Conservation (phyloP, 2,797 vertebrate genomes). For the Botia kubotai region DNA sequence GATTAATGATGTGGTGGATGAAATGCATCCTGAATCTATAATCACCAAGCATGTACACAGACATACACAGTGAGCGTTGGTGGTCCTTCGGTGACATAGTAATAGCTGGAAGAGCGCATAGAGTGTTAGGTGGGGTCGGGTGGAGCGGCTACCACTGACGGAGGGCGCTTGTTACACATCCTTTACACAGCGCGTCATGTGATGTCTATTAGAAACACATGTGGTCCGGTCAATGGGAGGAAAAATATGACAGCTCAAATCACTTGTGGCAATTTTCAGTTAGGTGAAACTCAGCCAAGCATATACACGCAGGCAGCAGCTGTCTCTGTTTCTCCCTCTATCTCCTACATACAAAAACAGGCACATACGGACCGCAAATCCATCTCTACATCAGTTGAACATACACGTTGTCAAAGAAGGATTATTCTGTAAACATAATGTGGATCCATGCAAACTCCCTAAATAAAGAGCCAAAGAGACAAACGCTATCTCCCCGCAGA, state of each 20-base stretch:
- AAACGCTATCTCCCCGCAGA: neutral
- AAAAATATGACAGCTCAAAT: constrained; percentile 76
- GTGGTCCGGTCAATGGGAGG: constrained; percentile 73
- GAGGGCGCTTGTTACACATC: constrained; percentile 72
- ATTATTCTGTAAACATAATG: neutral
- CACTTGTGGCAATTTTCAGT: constrained; percentile 74
- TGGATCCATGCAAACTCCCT: neutral
- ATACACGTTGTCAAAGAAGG: neutral
- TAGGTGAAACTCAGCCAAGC: constrained; percentile 46
- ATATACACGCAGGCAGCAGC: neutral
- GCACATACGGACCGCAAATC: too few species aligned
- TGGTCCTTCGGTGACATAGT: constrained; percentile 59
- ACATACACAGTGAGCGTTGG: constrained; percentile 51
- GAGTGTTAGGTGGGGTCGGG: constrained; percentile 34
- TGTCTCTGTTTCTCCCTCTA: neutral
- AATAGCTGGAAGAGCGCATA: constrained; percentile 49
- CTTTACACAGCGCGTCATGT: constrained; percentile 70
- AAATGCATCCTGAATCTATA: constrained; percentile 56
- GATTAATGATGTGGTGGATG: constrained; percentile 62
- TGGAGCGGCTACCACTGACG: constrained; percentile 58
- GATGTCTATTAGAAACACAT: constrained; percentile 78
- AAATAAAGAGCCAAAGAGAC: neutral
- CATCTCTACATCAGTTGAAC: constrained; percentile 21
- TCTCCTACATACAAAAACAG: constrained; percentile 44
- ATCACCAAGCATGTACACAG: constrained; percentile 44